Base-by-base conservation (phyloP, 2,113 vertebrate species). In the Xiphias gladius region DNA sequence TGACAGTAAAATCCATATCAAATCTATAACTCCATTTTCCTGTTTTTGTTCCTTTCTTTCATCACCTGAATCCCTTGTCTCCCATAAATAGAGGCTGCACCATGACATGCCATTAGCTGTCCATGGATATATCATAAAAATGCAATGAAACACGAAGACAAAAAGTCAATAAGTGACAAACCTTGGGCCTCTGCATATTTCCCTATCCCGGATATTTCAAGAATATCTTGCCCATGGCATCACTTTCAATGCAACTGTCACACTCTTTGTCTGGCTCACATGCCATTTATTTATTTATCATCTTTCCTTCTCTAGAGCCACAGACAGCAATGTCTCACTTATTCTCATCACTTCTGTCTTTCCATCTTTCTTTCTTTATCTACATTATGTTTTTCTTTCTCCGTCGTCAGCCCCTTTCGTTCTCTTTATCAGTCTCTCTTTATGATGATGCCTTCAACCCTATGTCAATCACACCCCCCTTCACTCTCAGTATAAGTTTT, bases 1-100 rank as follows among this genome's bases (percentile, higher is more conserved):
- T 93, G 93, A 93, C 92, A 91, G 89, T 84, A 83, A 89, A 93
- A 94, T 93, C 91, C 77, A 94, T 94, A 91, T 86, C 86, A 87
- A 89, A 93, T 92, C 88, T 88, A 89, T 92, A 89, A 91, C 84
- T 89, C 89, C 72, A 91, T 92, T 92, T 92, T 91, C 85, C 87
- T 85, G 80, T 93, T 93, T 92, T 90, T 90, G 88, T 92, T 89
- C 79, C 43, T 76, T 86, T 88, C 84, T 88, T 88, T 93, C 90
- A 86, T 94, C 89, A 80, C 58, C 57, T 32, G 9, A 76, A 66
- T 91, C 90, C 88, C 90, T 80, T 80, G 86, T 92, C 90, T 91
- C 79, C 80, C 79, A 89, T 91, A 89, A 89, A 92, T 71, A 84
- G 83, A 86, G 85, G 82, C 80, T 72, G 82, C 69, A 63, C 76